phyloP scores from a whole-genome alignment of 2,113 vertebrate genomes.

The Helogale parvula region DNA sequence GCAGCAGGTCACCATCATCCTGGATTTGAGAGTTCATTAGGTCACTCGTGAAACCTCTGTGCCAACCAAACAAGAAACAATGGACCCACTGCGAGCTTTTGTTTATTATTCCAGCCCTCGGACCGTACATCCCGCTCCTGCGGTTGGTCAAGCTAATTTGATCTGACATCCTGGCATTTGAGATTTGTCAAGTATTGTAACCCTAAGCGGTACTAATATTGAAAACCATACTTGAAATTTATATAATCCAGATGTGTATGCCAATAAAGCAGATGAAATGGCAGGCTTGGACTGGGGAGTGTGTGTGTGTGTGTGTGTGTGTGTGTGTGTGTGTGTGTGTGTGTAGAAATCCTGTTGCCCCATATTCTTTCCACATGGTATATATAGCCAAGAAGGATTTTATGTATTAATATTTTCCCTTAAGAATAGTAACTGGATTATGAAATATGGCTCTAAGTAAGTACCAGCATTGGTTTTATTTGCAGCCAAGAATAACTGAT shows the following conservation, averaged over 20 bases:
- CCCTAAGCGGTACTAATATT: constrained; percentile 82
- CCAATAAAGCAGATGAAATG: constrained; percentile 77
- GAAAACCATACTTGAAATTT: constrained; percentile 82
- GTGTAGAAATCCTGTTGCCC: constrained; percentile 62
- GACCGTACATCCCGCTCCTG: not conserved
- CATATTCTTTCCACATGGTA: constrained; percentile 72
- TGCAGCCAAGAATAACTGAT: constrained; percentile 77
- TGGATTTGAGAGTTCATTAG: not conserved
- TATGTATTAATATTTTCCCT: constrained; percentile 61
- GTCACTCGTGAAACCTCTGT: constrained; percentile 1
- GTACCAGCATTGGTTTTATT: constrained; percentile 58
- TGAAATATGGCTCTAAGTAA: constrained; percentile 70
- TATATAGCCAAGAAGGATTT: constrained; percentile 60
- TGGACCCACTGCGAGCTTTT: constrained; percentile 16
- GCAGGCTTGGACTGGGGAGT: constrained; percentile 50
- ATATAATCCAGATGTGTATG: constrained; percentile 85
- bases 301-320: not conserved
- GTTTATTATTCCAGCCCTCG: constrained; percentile 62
- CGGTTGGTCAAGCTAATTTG: constrained; percentile 80
- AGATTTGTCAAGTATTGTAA: constrained; percentile 85
- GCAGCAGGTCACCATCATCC: not conserved
- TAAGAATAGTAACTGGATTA: constrained; percentile 69
- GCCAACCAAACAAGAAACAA: constrained; percentile 43
- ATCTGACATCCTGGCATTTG: constrained; percentile 83
- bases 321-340: not conserved